Evolutionary conservation across 2,797 vertebrate genomes (phyloP).

Genomic region (Threskiornis aethiopicus): DNA sequence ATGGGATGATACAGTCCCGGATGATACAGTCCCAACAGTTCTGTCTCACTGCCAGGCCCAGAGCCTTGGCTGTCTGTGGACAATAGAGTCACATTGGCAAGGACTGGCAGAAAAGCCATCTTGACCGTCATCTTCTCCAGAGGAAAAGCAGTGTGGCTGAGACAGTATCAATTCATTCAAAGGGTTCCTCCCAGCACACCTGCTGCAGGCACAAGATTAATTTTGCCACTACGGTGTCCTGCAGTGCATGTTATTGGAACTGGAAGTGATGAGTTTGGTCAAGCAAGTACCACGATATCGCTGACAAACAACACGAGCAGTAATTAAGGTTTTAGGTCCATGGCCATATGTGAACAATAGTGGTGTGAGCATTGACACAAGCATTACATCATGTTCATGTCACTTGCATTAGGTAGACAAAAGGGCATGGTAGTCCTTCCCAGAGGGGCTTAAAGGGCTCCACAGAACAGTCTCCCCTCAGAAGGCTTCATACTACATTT

Average conservation of each 20-base stretch:
- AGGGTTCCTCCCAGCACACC: background rate
- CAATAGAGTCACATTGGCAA: background rate
- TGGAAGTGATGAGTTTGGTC: background rate
- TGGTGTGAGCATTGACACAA: accelerated
- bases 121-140: background rate
- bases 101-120: background rate
- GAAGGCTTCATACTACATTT: background rate
- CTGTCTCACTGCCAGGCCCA: background rate
- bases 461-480: background rate
- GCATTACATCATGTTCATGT: background rate
- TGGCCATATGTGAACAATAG: background rate
- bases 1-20: background rate
- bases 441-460: background rate
- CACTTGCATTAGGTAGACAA: background rate
- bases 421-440: background rate
- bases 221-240: background rate
- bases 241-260: background rate
- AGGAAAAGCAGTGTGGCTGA: background rate
- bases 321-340: background rate
- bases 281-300: background rate
- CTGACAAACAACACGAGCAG: background rate
- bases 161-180: background rate
- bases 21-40: background rate
- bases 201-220: background rate
- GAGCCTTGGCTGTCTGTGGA: background rate